A percentile compares a stretch with the other conserved stretches of the same genome.
phyloP scores from a whole-genome alignment of 2,888 invertebrate species.

The Agrotis ipsilon region DNA sequence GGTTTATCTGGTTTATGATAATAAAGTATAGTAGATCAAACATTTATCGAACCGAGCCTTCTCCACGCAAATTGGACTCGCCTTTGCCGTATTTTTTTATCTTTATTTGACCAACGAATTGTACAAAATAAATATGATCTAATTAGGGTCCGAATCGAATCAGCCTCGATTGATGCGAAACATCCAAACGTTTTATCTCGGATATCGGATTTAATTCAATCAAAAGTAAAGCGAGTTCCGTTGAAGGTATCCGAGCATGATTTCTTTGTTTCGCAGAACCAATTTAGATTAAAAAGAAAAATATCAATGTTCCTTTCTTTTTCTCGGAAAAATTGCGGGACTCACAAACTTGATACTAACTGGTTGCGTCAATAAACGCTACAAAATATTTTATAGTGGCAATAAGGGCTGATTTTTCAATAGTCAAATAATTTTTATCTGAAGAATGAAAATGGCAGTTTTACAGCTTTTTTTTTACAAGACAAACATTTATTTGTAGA shows the following conservation, averaged over 20 bases:
- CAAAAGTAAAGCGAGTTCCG: slow-evolving; percentile 40
- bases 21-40: no score
- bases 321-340: background rate
- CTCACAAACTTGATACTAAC: background rate
- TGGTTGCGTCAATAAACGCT: no score
- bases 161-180: slow-evolving; percentile 19
- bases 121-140: slow-evolving; percentile 30
- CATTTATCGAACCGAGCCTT: no score
- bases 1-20: no score
- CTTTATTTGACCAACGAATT: slow-evolving; percentile 9
- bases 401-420: no score
- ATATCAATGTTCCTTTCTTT: slow-evolving; percentile 13
- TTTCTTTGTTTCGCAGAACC: slow-evolving; percentile 36
- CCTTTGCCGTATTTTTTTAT: background rate
- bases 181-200: slow-evolving; percentile 31
- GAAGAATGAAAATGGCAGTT: no score
- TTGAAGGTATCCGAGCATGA: slow-evolving; percentile 22
- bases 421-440: no score
- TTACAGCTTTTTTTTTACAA: no score
- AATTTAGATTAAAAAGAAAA: slow-evolving; percentile 36
- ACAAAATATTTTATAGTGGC: no score
- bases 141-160: slow-evolving; percentile 32
- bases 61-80: no score
- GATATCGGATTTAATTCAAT: slow-evolving; percentile 50
- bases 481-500: no score